Conservation (phyloP, 2,888 invertebrate genomes). For the Eilema griseolum region DNA sequence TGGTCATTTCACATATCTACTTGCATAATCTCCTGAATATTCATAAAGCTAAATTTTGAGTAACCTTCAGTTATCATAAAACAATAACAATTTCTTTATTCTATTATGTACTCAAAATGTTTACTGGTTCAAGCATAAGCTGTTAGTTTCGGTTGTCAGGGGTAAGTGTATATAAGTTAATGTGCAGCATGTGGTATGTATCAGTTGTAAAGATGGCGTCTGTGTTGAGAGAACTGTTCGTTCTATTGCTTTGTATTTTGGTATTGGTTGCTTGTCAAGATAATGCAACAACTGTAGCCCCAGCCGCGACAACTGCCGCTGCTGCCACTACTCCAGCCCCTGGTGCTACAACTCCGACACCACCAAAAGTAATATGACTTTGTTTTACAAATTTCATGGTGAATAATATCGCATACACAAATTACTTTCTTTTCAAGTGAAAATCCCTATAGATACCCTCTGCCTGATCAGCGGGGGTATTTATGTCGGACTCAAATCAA, state of each 20-base stretch:
- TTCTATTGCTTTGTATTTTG: constrained; percentile 47
- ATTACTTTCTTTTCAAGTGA: too few relatives aligned
- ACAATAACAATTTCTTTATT: constrained; percentile 28
- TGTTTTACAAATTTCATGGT: neutral
- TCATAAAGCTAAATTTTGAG: constrained; percentile 46
- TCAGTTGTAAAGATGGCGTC: constrained; percentile 51
- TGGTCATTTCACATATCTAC: constrained; percentile 22
- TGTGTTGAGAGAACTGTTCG: constrained; percentile 46
- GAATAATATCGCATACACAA: neutral
- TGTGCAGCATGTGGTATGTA: constrained; percentile 30
- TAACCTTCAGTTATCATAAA: constrained; percentile 39
- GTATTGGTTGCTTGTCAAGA: constrained; percentile 50
- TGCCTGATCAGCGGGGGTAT: too few relatives aligned
- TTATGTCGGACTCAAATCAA: too few relatives aligned
- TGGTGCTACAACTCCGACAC: neutral
- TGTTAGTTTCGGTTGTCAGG: constrained; percentile 40
- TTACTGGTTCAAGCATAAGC: constrained; percentile 24
- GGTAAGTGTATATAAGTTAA: constrained; percentile 46
- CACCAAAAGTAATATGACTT: constrained; percentile 2
- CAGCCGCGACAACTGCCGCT: constrained; percentile 27
- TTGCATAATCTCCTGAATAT: constrained; percentile 49
- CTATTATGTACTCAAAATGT: constrained; percentile 40
- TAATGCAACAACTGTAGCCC: constrained; percentile 35
- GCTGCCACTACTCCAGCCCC: constrained; percentile 18
- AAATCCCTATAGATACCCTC: too few relatives aligned